Evolutionary conservation across 2,113 vertebrate species (phyloP), one percentile per base, ranked within the genome.

Genomic region (Cromileptes altivelis): DNA sequence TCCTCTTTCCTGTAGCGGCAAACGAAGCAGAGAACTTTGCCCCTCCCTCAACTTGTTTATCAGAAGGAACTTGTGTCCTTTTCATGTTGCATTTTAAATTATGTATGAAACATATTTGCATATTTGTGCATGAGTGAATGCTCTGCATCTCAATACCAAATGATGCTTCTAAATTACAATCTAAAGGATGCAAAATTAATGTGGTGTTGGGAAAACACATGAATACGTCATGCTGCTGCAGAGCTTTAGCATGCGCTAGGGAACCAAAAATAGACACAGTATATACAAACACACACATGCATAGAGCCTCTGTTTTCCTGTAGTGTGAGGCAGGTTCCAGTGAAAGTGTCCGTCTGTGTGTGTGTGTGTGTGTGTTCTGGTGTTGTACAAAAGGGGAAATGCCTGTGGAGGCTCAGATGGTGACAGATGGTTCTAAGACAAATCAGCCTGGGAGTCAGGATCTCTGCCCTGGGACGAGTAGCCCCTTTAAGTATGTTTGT

Each of bases 371-470:
- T 58, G 58, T 47, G 80, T 86, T 56, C 21, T 74, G 74, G 81
- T 79, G 88, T 75, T 75, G 86, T 65, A 40, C 53, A 77, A 60
- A 75, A 81, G 64, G 85, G 92, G 89, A 92, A 93, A 85, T 80
- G 91, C 92, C 92, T 92, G 94, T 90, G 89, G 92, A 92, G 92
- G 80, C 78, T 94, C 91, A 91, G 90, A 94, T 91, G 91, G 92
- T 87, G 91, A 95, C 95, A 96, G 95, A 95, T 96, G 95, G 94
- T 83, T 89, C 70, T 37, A 85, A 94, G 88, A 93, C 88, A 92
- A 92, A 93, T 87, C 88, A 88, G 89, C 70, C 90, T 85, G 89
- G 83, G 93, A 93, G 86, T 94, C 90, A 87, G 91, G 90, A 93
- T 90, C 89, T 93, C 70, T 92, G 86, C 84, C 90, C 86, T 90